Percentiles rank a stretch among this genome's conserved stretches.
These are phyloP conservation scores for Idaea aversata DNA, from an alignment of 2,888 invertebrate species.

Conservation along the genomic window DNA sequence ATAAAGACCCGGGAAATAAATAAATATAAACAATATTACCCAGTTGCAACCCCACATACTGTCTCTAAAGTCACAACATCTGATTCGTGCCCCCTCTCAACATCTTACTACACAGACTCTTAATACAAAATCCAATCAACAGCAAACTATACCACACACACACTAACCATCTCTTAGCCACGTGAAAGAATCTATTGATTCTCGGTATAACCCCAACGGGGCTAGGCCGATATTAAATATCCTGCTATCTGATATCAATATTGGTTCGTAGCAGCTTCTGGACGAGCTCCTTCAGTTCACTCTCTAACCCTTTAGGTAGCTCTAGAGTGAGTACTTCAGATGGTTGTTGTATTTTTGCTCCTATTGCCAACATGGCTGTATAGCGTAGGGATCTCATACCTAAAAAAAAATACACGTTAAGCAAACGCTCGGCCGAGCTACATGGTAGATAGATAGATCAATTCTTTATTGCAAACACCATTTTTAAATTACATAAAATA, in stretches of 20 bases:
- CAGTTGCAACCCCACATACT: no score
- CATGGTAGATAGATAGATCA: no score
- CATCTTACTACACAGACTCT: no score
- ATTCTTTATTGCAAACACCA: no score
- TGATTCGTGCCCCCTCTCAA: no score
- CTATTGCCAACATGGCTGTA: conserved; percentile 67
- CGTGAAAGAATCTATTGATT: neutral
- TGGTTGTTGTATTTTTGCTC: conserved; percentile 49
- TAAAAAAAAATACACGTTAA: neutral
- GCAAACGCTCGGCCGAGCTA: no score
- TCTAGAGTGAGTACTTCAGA: conserved; percentile 54
- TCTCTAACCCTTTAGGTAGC: conserved; percentile 62
- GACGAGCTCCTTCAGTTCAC: conserved; percentile 52
- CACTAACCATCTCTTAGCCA: neutral
- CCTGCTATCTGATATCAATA: conserved; percentile 1
- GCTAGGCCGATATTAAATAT: neutral
- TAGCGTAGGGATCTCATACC: conserved; percentile 68
- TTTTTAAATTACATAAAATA: no score
- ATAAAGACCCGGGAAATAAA: no score
- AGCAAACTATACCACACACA: neutral
- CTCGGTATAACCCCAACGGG: neutral
- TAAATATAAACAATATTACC: no score
- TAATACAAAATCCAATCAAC: neutral
- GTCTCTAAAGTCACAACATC: no score
- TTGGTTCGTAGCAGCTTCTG: conserved; percentile 20